These are phyloP conservation scores for Acromyrmex heyeri DNA, from an alignment of 1,140 invertebrate species.

Conservation along the genomic window DNA sequence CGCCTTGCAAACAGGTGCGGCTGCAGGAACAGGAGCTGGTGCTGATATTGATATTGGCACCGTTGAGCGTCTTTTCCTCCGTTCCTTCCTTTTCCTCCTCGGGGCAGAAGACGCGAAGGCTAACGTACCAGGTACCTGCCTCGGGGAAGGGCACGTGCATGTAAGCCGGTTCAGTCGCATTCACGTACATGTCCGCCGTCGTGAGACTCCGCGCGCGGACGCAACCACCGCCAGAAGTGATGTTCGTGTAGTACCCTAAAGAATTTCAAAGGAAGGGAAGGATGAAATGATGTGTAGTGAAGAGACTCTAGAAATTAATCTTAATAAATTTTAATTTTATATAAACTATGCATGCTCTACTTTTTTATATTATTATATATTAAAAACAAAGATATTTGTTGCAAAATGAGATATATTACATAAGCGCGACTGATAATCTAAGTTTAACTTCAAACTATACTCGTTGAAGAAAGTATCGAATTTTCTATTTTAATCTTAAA, in stretches of 20 bases:
- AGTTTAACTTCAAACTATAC: not conserved
- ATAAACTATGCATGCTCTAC: not conserved
- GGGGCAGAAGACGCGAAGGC: conserved; percentile 89
- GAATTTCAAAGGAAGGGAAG: not conserved
- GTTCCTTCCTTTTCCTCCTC: conserved; percentile 72
- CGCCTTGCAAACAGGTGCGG: conserved; percentile 79
- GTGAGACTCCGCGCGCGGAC: conserved; percentile 62
- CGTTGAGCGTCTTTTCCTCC: conserved; percentile 72
- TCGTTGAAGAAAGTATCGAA: not conserved
- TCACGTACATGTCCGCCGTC: conserved; percentile 76
- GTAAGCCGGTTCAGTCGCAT: conserved; percentile 86
- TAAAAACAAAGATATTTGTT: not conserved
- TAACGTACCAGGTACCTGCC: conserved; percentile 92
- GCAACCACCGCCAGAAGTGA: conserved; percentile 77
- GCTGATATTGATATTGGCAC: not conserved
- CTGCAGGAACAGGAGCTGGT: conserved; percentile 72
- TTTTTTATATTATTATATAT: not conserved
- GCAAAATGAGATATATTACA: not conserved
- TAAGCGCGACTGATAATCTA: not conserved
- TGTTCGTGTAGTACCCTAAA: conserved; percentile 79
- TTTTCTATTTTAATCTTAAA: not conserved
- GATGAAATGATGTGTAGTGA: not conserved
- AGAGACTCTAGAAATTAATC: not conserved
- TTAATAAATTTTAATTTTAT: not conserved
- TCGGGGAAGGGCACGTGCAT: conserved; percentile 93